Evolutionary conservation across 2,888 invertebrate genomes (phyloP).

Genomic region (Tenthredo mesomela): DNA sequence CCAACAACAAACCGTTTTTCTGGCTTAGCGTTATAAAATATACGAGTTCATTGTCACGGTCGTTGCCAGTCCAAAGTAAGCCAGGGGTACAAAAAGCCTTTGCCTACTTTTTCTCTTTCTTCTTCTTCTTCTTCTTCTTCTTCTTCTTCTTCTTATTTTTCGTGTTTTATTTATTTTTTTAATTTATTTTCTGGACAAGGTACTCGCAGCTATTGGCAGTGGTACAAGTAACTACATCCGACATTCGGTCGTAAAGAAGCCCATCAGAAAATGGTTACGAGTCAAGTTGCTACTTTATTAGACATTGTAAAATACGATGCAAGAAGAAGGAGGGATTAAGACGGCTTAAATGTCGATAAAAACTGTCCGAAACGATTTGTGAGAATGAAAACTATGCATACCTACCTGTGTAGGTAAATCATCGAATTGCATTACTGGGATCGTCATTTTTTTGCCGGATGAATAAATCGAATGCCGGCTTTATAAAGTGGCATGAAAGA

Average conservation of each 20-base stretch:
- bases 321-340: background rate
- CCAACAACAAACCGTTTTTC: slow-evolving; percentile 20
- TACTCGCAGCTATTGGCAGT: slow-evolving; percentile 31
- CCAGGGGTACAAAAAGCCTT: slow-evolving; percentile 20
- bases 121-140: background rate
- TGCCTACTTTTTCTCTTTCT: background rate
- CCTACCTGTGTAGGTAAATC: background rate
- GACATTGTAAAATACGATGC: slow-evolving; percentile 7
- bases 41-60: slow-evolving; percentile 33
- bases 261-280: slow-evolving; percentile 31
- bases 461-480: background rate
- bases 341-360: background rate
- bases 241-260: slow-evolving; percentile 27
- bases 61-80: background rate
- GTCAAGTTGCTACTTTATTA: slow-evolving; percentile 39
- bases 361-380: background rate
- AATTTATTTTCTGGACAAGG: slow-evolving; percentile 18
- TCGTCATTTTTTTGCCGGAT: background rate
- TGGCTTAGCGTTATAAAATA: slow-evolving; percentile 40
- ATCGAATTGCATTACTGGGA: background rate
- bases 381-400: background rate
- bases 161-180: background rate
- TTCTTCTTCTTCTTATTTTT: background rate
- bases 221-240: slow-evolving; percentile 7
- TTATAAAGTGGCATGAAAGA: background rate